phyloP scores from a whole-genome alignment of 2,888 invertebrate genomes.

The Ceraclea dissimilis region DNA sequence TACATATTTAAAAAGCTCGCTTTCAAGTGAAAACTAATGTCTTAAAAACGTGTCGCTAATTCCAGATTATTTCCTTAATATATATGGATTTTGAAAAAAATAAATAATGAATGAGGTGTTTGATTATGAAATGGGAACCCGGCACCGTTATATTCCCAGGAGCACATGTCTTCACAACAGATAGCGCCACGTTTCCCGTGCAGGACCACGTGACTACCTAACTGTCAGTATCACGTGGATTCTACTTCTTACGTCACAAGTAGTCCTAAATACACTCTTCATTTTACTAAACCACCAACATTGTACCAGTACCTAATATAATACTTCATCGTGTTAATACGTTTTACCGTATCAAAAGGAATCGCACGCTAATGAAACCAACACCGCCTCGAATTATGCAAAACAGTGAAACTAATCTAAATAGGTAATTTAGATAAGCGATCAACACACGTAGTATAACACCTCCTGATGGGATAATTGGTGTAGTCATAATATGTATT shows the following conservation, averaged over 20 bases:
- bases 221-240: conserved; percentile 20
- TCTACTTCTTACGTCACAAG: conserved; percentile 11
- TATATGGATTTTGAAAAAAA: not conserved
- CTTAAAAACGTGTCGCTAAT: not conserved
- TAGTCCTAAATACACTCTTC: conserved; percentile 4
- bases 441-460: not conserved
- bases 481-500: not conserved
- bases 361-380: not conserved
- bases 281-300: not conserved
- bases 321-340: not conserved
- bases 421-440: not conserved
- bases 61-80: not conserved
- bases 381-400: conserved; percentile 8
- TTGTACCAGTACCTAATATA: not conserved
- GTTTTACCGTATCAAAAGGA: not conserved
- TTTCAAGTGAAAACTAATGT: no score
- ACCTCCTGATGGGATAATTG: no score
- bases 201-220: conserved; percentile 11
- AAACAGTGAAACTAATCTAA: not conserved
- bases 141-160: not conserved
- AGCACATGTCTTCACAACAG: conserved; percentile 12
- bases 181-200: conserved; percentile 12
- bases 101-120: not conserved
- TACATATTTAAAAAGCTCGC: no score
- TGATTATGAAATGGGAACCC: not conserved